Conservation (phyloP, 2,888 invertebrate species). For the Gonocerus acuteangulatus region DNA sequence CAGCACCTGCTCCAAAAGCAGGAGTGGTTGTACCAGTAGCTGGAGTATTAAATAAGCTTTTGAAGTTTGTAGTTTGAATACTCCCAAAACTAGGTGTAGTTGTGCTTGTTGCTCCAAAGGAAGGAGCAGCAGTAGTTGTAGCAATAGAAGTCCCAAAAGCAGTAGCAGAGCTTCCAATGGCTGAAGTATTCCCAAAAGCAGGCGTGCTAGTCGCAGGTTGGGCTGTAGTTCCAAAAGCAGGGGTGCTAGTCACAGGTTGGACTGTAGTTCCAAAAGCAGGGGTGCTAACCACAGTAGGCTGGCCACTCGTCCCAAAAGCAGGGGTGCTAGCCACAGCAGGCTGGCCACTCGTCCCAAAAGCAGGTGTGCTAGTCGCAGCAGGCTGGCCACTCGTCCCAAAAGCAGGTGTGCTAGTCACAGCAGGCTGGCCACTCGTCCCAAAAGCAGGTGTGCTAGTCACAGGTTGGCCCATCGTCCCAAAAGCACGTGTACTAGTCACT, state of each 20-base stretch:
- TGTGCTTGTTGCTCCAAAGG: not conserved
- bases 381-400: slow-evolving; percentile 2
- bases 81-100: slow-evolving; percentile 2
- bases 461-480: not conserved
- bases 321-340: not conserved
- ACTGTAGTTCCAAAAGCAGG: slow-evolving; percentile 9
- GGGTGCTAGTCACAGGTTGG: not conserved
- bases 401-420: not conserved
- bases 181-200: not conserved
- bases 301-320: not conserved
- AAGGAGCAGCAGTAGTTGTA: slow-evolving; percentile 1
- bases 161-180: not conserved
- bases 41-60: not conserved
- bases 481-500: not conserved
- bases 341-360: slow-evolving; percentile 1
- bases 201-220: not conserved
- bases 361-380: not conserved
- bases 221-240: slow-evolving; percentile 5
- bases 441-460: not conserved
- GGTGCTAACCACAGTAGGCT: not conserved
- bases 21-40: not conserved
- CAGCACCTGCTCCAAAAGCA: slow-evolving; percentile 6
- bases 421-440: not conserved
- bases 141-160: slow-evolving; percentile 7
- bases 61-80: not conserved